Conservation (phyloP, 2,888 invertebrate genomes). For the Leuctra nigra region DNA sequence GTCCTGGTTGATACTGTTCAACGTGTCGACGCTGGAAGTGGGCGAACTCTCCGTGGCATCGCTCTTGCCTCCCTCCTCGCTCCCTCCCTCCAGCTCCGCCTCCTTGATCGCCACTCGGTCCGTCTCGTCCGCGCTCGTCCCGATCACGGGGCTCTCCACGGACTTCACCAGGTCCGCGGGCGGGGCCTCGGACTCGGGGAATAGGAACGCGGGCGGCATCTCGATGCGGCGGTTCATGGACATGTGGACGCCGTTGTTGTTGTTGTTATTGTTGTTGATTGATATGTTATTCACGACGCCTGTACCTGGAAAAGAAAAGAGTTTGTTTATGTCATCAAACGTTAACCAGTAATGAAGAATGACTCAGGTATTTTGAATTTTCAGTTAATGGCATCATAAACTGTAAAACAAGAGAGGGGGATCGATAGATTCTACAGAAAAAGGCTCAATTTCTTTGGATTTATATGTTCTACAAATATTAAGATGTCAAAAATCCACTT, state of each 20-base stretch:
- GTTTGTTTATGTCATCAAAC: no score
- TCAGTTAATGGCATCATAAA: no score
- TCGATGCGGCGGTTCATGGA: slow-evolving; percentile 68
- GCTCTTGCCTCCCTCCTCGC: slow-evolving; percentile 7
- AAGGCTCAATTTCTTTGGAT: no score
- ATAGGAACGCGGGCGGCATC: slow-evolving; percentile 75
- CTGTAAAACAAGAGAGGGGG: no score
- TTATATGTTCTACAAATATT: no score
- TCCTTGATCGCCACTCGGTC: slow-evolving; percentile 30
- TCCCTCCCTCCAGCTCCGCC: slow-evolving; percentile 29
- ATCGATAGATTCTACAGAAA: no score
- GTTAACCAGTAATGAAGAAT: no score
- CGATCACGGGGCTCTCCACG: slow-evolving; percentile 18
- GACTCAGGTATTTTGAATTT: no score
- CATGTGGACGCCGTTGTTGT: slow-evolving; percentile 48
- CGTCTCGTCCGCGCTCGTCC: slow-evolving; percentile 18
- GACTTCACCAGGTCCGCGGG: slow-evolving; percentile 45
- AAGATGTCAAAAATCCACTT: no score
- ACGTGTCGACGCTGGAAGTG: slow-evolving; percentile 38
- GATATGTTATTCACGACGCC: not conserved
- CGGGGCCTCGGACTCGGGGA: slow-evolving; percentile 65
- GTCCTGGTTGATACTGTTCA: slow-evolving; percentile 40
- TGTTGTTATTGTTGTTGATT: slow-evolving; percentile 40
- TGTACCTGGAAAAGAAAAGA: no score
- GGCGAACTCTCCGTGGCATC: slow-evolving; percentile 33